phyloP scores from a whole-genome alignment of 1,140 invertebrate genomes.

The Neodiprion lecontei region DNA sequence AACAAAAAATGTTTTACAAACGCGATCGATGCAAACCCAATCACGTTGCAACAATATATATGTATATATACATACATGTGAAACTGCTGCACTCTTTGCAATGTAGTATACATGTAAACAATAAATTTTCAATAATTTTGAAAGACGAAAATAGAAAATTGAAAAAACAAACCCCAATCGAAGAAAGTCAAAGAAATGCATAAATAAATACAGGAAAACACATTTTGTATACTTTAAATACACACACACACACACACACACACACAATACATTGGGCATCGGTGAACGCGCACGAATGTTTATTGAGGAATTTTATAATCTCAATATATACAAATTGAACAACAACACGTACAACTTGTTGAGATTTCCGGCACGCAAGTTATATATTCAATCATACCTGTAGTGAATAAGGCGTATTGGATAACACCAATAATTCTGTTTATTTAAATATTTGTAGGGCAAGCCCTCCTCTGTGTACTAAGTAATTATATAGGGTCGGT shows the following conservation, averaged over 20 bases:
- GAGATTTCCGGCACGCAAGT: background rate
- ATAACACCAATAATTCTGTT: no score
- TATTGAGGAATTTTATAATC: no score
- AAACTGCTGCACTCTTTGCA: background rate
- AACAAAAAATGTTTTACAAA: constrained; percentile 13
- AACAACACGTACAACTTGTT: background rate
- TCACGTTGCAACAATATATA: background rate
- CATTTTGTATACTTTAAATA: background rate
- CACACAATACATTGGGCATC: background rate
- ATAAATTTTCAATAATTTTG: background rate
- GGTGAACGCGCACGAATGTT: background rate
- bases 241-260: background rate
- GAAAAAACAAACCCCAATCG: background rate
- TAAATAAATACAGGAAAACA: background rate
- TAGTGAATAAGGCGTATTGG: no score
- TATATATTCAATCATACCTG: no score
- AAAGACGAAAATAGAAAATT: background rate
- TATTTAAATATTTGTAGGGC: no score
- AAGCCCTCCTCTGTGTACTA: no score
- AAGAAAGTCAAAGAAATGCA: background rate
- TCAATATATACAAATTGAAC: no score
- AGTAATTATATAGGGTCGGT: no score
- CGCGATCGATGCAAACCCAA: no score
- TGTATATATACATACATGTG: background rate
- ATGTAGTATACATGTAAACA: background rate